Percentiles rank a stretch among this genome's conserved stretches.
Conservation (phyloP, 2,113 vertebrate genomes). For the Oryzias javanicus region DNA sequence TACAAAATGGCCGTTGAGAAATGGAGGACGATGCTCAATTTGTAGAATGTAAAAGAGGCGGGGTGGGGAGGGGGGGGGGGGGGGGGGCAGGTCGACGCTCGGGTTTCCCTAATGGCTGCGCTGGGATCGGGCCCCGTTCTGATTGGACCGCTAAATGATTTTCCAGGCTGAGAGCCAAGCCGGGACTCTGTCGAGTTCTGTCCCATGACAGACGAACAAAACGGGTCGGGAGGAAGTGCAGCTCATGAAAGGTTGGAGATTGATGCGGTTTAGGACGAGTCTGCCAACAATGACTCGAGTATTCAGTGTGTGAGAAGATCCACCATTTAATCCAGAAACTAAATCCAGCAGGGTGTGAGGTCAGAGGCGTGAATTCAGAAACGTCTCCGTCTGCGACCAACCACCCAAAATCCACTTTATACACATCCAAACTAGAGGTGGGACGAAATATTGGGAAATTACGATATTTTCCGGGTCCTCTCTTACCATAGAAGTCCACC, state of each 20-base stretch:
- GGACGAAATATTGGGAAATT: too few species aligned
- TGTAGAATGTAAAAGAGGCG: constrained; percentile 60
- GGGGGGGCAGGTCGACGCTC: constrained; percentile 24
- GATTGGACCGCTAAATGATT: constrained; percentile 70
- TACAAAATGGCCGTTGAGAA: constrained; percentile 67
- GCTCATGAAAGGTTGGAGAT: constrained; percentile 37
- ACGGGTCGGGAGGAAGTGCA: constrained; percentile 40
- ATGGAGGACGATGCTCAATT: constrained; percentile 70
- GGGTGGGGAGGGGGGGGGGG: constrained; percentile 58
- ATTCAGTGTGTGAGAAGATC: neutral
- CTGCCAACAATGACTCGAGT: neutral
- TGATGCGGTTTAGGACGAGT: constrained; percentile 8
- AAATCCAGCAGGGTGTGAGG: neutral
- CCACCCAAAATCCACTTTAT: too few species aligned
- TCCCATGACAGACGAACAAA: constrained; percentile 58
- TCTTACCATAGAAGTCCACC: too few species aligned
- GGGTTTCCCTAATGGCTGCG: constrained; percentile 69
- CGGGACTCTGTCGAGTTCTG: constrained; percentile 50
- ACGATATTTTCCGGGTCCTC: too few species aligned
- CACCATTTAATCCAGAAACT: constrained; percentile 1
- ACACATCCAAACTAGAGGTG: too few species aligned
- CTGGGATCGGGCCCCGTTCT: constrained; percentile 50
- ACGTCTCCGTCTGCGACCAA: too few species aligned
- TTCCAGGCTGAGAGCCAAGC: constrained; percentile 66
- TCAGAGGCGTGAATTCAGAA: too few species aligned